Percentiles rank a stretch among this genome's conserved stretches.
phyloP scores from a whole-genome alignment of 1,140 invertebrate species.

The Cydia fagiglandana region DNA sequence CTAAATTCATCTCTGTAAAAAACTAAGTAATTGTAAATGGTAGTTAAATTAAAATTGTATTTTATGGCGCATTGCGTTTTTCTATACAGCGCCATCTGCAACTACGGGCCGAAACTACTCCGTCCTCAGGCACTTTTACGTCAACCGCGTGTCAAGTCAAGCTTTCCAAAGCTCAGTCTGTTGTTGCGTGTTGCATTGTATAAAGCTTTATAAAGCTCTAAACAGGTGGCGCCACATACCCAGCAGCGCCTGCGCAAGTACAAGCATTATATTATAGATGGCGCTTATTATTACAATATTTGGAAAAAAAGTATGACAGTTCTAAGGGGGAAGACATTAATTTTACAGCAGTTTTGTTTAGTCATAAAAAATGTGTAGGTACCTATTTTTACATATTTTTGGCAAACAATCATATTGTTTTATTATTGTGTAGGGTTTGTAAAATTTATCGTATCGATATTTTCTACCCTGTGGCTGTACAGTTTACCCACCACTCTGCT shows the following conservation, averaged over 20 bases:
- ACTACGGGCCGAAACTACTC: neutral
- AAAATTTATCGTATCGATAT: too few relatives aligned
- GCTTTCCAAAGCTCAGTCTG: neutral
- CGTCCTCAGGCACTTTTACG: neutral
- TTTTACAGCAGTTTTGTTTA: too few relatives aligned
- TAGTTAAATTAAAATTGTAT: neutral
- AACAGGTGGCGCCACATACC: neutral
- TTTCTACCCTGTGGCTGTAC: too few relatives aligned
- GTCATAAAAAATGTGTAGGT: too few relatives aligned
- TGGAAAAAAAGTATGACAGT: neutral
- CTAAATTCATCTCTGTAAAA: too few relatives aligned
- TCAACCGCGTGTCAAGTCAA: neutral
- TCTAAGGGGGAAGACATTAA: too few relatives aligned
- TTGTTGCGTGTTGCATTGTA: neutral
- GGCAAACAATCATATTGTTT: too few relatives aligned
- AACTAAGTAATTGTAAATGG: neutral
- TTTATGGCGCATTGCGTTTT: neutral
- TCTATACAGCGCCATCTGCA: neutral
- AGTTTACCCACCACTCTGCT: too few relatives aligned
- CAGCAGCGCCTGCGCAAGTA: slow-evolving; percentile 14
- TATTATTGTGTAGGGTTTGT: too few relatives aligned
- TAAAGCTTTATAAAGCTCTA: neutral
- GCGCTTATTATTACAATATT: neutral
- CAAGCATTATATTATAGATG: neutral
- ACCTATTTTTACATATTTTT: too few relatives aligned